Evolutionary conservation across 1,140 invertebrate species (phyloP).

Genomic region (Palaemon carinicauda): DNA sequence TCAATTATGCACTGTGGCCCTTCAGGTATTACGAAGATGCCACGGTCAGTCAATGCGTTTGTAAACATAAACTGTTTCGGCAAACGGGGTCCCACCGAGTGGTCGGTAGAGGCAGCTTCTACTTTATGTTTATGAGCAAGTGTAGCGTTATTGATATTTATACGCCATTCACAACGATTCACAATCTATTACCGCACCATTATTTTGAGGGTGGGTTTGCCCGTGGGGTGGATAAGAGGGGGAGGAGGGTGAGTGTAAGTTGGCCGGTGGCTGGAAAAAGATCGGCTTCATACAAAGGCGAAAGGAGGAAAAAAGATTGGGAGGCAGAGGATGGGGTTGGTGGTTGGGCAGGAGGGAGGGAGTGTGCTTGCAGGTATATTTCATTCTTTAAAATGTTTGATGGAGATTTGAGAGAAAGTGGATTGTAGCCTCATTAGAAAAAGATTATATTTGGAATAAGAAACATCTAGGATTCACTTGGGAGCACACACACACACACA

Average conservation of each 20-base stretch:
- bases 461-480: too few species aligned
- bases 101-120: background rate
- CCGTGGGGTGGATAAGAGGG: background rate
- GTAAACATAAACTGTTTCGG: background rate
- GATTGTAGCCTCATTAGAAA: too few species aligned
- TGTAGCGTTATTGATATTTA: slow-evolving; percentile 41
- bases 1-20: too few species aligned
- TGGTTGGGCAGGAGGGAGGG: background rate
- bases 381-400: background rate
- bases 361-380: background rate
- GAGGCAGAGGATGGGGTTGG: background rate
- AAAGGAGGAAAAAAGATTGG: too few species aligned
- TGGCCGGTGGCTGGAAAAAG: background rate
- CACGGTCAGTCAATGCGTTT: too few species aligned
- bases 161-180: slow-evolving; percentile 38
- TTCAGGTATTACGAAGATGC: too few species aligned
- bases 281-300: background rate
- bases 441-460: too few species aligned
- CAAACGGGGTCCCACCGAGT: background rate
- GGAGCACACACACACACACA: too few species aligned
- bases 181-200: slow-evolving; percentile 45
- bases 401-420: too few species aligned
- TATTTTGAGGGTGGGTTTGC: background rate
- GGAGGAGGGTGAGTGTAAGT: background rate
- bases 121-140: slow-evolving; percentile 24